These are phyloP conservation scores for Sardinella longiceps DNA, from an alignment of 2,797 vertebrate genomes.

Conservation along the genomic window DNA sequence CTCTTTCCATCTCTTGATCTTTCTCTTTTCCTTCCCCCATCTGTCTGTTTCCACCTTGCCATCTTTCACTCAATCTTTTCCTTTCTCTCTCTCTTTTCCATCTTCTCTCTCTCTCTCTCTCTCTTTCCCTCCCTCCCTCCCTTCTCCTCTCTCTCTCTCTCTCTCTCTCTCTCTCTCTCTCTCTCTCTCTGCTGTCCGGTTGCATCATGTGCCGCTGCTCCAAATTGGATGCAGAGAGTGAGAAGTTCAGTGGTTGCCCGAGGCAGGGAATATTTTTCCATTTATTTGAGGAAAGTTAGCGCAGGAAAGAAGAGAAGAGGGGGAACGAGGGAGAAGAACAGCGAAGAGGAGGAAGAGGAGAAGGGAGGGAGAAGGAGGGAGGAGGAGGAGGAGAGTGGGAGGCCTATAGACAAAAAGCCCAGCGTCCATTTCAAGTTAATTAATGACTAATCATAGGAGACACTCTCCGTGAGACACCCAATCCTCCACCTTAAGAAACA, in stretches of 20 bases:
- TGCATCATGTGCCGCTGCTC: conserved; percentile 78
- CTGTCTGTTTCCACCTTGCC: conserved; percentile 12
- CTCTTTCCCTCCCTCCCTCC: conserved; percentile 11
- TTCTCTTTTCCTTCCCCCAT: neutral
- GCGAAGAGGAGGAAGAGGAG: conserved; percentile 36
- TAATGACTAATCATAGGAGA: conserved; percentile 81
- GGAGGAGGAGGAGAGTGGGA: conserved; percentile 43
- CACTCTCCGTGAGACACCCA: conserved; percentile 64
- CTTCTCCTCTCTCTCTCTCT: neutral
- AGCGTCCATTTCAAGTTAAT: conserved; percentile 80
- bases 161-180: conserved; percentile 34
- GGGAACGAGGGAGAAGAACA: conserved; percentile 39
- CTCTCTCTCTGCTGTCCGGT: conserved; percentile 54
- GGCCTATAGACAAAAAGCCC: conserved; percentile 68
- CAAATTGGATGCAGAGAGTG: conserved; percentile 85
- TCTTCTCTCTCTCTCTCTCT: neutral
- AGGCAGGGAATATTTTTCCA: conserved; percentile 85
- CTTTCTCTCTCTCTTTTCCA: neutral
- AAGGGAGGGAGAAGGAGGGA: conserved; percentile 30
- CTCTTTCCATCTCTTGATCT: conserved; percentile 3
- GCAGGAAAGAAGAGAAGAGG: conserved; percentile 41
- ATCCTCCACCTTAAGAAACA: conserved; percentile 7
- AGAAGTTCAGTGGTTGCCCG: conserved; percentile 82
- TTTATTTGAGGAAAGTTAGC: conserved; percentile 71
- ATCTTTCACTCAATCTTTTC: conserved; percentile 25